phyloP scores from a whole-genome alignment of 2,113 vertebrate genomes.

The Gobius niger region DNA sequence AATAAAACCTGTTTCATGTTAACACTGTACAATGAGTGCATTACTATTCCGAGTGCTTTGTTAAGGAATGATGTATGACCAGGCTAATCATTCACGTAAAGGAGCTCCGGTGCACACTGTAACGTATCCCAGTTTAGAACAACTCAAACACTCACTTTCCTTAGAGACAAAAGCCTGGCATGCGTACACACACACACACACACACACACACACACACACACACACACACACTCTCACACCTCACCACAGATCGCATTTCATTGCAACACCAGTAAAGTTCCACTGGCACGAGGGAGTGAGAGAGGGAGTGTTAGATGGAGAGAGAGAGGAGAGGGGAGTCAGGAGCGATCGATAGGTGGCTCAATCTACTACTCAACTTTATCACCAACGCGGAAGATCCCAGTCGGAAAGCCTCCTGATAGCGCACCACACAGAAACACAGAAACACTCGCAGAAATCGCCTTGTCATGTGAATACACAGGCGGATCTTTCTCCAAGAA shows the following conservation, averaged over 20 bases:
- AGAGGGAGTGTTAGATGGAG: conserved; percentile 6
- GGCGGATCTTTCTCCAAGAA: conserved; percentile 44
- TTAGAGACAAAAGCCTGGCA: conserved; percentile 2
- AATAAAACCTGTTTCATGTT: neutral
- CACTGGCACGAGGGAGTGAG: conserved; percentile 24
- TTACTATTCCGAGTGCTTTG: neutral
- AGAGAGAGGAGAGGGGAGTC: conserved; percentile 20
- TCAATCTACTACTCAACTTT: conserved; percentile 63
- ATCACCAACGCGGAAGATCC: conserved; percentile 59
- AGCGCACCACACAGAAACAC: conserved; percentile 60
- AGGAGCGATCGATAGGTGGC: conserved; percentile 53
- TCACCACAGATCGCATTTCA: conserved; percentile 61
- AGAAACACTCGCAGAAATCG: conserved; percentile 48
- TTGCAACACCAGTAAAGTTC: conserved; percentile 60
- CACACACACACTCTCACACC: conserved; percentile 33
- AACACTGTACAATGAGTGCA: neutral
- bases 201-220: conserved; percentile 41
- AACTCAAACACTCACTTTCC: conserved; percentile 4
- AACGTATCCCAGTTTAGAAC: conserved; percentile 17
- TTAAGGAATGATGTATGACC: neutral
- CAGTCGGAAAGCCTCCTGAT: conserved; percentile 64
- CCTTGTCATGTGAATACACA: conserved; percentile 55
- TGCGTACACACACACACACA: conserved; percentile 19
- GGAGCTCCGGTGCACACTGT: neutral
- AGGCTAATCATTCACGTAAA: conserved; percentile 4